A percentile compares a stretch with the other conserved stretches of the same genome.
These are phyloP conservation scores for Symphodus melops DNA, from an alignment of 2,113 vertebrate species.

Conservation along the genomic window DNA sequence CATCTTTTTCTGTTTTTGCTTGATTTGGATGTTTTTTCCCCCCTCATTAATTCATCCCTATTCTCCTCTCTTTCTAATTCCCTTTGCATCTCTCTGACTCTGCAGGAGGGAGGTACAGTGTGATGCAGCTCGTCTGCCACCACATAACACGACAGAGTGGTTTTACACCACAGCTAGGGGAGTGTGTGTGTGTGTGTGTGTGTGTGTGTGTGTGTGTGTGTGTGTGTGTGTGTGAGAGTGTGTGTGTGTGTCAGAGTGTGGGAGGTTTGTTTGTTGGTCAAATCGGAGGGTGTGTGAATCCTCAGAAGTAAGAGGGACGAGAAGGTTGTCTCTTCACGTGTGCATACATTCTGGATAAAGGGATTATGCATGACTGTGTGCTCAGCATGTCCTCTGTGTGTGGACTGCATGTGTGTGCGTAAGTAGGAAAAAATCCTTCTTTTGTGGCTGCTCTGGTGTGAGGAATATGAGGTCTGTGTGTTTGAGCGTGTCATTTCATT, in stretches of 20 bases:
- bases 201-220: neutral
- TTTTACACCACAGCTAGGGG: slow-evolving; percentile 7
- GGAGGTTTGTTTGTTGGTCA: slow-evolving; percentile 1
- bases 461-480: slow-evolving; percentile 6
- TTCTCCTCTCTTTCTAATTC: neutral
- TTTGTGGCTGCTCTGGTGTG: slow-evolving; percentile 10
- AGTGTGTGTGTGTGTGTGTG: neutral
- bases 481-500: slow-evolving; percentile 6
- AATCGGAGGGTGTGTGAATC: slow-evolving; percentile 26
- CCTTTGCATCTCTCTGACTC: slow-evolving; percentile 17
- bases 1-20: slow-evolving; percentile 6
- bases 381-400: too few relatives aligned
- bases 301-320: slow-evolving; percentile 30
- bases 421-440: slow-evolving; percentile 1
- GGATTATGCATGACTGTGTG: neutral
- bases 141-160: slow-evolving; percentile 29
- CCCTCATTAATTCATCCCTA: slow-evolving; percentile 29
- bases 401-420: slow-evolving; percentile 7
- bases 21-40: slow-evolving; percentile 46
- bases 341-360: slow-evolving; percentile 1
- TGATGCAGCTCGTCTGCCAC: slow-evolving; percentile 48
- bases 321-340: slow-evolving; percentile 5
- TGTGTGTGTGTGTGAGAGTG: slow-evolving; percentile 11
- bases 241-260: neutral
- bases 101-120: slow-evolving; percentile 53